These are phyloP conservation scores for Pegea sp. DNA, from an alignment of 23 tunicate genomes.

Conservation along the genomic window DNA sequence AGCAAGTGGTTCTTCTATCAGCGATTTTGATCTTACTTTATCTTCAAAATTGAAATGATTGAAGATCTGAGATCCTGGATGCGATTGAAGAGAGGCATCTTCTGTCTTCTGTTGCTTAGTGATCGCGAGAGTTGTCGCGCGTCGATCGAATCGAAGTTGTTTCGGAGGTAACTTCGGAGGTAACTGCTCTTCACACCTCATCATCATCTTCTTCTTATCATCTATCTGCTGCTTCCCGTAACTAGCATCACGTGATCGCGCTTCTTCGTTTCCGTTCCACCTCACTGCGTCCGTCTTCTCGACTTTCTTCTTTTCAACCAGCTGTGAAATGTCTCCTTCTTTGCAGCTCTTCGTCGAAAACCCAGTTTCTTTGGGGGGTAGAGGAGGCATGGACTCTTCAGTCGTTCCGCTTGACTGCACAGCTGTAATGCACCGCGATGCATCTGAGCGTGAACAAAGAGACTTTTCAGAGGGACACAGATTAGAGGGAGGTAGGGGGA, in stretches of 20 bases:
- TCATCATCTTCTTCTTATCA: background rate
- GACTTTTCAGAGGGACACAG: background rate
- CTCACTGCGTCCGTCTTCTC: background rate
- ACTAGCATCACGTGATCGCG: background rate
- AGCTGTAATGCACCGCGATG: background rate
- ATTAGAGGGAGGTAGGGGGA: background rate
- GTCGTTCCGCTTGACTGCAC: background rate
- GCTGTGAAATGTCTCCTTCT: background rate
- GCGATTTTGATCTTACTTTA: slow-evolving; percentile 25
- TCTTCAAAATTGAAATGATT: slow-evolving; percentile 4
- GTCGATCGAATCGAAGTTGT: slow-evolving; percentile 25
- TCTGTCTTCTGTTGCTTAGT: background rate
- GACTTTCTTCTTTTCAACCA: background rate
- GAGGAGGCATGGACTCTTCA: background rate
- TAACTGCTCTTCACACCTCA: background rate
- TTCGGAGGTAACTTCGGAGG: slow-evolving; percentile 67
- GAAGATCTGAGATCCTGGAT: background rate
- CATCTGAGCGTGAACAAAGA: background rate
- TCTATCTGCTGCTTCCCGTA: background rate
- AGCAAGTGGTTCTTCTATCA: slow-evolving; percentile 82
- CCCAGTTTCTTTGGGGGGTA: background rate
- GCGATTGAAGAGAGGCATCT: background rate
- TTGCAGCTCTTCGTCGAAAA: background rate
- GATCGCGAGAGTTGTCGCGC: slow-evolving; percentile 4
- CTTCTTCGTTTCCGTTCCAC: too few relatives aligned